These are phyloP conservation scores for Platanista minor DNA, from an alignment of 2,113 vertebrate genomes.

Conservation along the genomic window DNA sequence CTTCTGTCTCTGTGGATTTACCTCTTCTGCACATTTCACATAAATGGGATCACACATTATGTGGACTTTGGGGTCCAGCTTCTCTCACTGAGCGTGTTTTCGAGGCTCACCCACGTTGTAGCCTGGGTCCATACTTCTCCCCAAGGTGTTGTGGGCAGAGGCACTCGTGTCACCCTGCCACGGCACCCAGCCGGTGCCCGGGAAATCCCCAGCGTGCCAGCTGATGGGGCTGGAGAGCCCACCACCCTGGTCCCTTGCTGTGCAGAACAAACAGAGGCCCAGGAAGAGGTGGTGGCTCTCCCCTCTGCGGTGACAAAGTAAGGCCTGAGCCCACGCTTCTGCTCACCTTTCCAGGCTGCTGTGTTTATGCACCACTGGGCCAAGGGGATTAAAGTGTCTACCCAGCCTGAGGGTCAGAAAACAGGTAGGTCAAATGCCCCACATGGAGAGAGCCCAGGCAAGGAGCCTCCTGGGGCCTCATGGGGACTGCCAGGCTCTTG, in stretches of 20 bases:
- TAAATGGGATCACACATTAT: rapidly evolving
- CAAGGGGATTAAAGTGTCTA: not conserved
- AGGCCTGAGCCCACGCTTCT: not conserved
- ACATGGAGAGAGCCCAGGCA: no score
- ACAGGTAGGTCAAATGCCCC: no score
- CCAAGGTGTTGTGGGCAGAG: not conserved
- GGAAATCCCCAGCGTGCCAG: not conserved
- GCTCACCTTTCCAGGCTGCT: not conserved
- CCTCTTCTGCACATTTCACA: not conserved
- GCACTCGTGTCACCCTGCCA: not conserved
- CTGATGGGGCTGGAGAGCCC: rapidly evolving
- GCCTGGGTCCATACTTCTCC: not conserved
- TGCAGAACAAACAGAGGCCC: not conserved
- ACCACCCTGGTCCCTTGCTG: no score
- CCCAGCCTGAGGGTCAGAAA: not conserved
- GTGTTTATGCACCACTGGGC: not conserved
- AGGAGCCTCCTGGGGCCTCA: not conserved
- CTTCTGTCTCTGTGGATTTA: not conserved
- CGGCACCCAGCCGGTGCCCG: not conserved
- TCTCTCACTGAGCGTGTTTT: not conserved
- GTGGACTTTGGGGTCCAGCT: not conserved
- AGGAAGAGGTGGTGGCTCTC: not conserved
- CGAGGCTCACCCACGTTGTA: rapidly evolving
- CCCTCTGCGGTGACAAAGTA: not conserved
- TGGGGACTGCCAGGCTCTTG: not conserved